Conservation (phyloP, 2,113 vertebrate species). For the Carollia perspicillata region DNA sequence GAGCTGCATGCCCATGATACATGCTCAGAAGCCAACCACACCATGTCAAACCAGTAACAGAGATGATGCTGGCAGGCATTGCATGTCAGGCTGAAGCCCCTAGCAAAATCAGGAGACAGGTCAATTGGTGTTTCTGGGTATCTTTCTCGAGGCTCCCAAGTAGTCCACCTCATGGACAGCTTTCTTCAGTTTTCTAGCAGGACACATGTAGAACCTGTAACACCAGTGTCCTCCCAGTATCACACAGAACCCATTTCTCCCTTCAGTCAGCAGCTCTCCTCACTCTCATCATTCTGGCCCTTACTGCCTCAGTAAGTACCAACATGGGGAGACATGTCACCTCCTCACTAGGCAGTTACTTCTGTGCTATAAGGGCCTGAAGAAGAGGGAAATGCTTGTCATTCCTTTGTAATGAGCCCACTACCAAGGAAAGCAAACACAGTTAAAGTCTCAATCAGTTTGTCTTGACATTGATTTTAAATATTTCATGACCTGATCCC, state of each 20-base stretch:
- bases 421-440: neutral
- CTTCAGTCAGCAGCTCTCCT: neutral
- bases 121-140: neutral
- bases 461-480: neutral
- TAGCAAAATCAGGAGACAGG: neutral
- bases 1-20: neutral
- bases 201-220: neutral
- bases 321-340: neutral
- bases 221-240: neutral
- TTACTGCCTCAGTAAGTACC: neutral
- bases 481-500: neutral
- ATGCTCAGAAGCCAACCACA: neutral
- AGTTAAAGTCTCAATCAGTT: neutral
- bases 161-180: neutral
- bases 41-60: neutral
- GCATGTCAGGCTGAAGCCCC: neutral
- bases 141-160: neutral
- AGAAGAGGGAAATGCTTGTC: neutral
- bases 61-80: neutral
- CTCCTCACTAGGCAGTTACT: neutral
- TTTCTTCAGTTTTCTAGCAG: neutral
- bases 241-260: neutral
- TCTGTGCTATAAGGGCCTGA: neutral
- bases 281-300: neutral
- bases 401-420: neutral